Base-by-base conservation (phyloP, 2,113 vertebrate genomes). In the Gallinago jamesoni region DNA sequence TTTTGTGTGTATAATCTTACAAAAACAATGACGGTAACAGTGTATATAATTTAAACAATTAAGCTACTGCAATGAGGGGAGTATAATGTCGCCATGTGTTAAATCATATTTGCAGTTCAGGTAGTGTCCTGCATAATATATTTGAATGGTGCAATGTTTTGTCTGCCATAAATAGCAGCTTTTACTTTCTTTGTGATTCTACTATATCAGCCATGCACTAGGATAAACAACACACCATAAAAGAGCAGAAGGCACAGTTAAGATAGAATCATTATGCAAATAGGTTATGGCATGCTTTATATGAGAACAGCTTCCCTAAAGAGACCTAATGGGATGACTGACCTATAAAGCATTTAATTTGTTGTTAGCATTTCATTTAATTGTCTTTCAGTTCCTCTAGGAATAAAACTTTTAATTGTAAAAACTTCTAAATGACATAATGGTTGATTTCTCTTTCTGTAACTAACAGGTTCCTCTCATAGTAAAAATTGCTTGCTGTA, bases 311-410 rank as follows among this genome's bases (percentile, higher is more conserved):
- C 97, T 97, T 98, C 97, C 97, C 97, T 97, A 97, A 98, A 97
- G 96, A 98, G 97, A 96, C 96, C 97, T 97, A 98, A 98, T 98
- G 95, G 96, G 95, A 97, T 98, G 98, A 97, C 97, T 98, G 98
- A 98, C 97, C 97, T 98, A 98, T 97, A 98, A 98, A 98, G 97
- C 97, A 98, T 98, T 98, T 98, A 98, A 98, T 98, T 97, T 98
- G 97, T 97, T 98, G 97, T 97, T 97, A 97, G 96, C 95, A 97
- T 98, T 98, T 98, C 96, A 96, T 97, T 97, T 98, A 98, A 98
- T 97, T 98, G 97, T 98, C 97, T 97, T 98, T 83, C 85, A 93
- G 94, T 89, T 98, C 97, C 97, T 97, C 80, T 82, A 98, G 97
- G 97, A 98, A 98, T 98, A 98, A 98, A 98, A 98, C 96, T 98